These are phyloP conservation scores for Lophius americanus DNA, from an alignment of 2,797 vertebrate genomes.

Conservation along the genomic window DNA sequence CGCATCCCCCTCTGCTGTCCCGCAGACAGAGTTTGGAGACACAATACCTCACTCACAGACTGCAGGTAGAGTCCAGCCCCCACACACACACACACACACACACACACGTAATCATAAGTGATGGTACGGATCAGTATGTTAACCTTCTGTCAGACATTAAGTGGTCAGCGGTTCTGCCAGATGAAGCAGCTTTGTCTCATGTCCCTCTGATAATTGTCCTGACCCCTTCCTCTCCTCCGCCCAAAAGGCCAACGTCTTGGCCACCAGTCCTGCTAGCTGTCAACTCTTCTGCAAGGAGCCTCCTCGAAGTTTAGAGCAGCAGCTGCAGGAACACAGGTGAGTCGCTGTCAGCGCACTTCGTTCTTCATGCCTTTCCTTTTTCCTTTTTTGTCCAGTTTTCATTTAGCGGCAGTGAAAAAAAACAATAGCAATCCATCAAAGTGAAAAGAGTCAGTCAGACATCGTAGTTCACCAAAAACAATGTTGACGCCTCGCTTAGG, in stretches of 20 bases:
- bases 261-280: conserved; percentile 89
- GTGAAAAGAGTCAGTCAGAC: not conserved
- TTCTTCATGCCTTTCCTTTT: not conserved
- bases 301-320: conserved; percentile 95
- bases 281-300: conserved; percentile 94
- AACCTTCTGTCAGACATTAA: conserved; percentile 10
- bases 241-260: conserved; percentile 87
- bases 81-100: too few species aligned
- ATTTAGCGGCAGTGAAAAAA: not conserved
- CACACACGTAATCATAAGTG: too few species aligned
- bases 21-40: conserved; percentile 92
- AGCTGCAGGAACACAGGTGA: conserved; percentile 98
- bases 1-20: conserved; percentile 85
- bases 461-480: too few species aligned
- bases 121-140: too few species aligned
- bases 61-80: conserved; percentile 85
- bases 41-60: conserved; percentile 91
- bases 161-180: conserved; percentile 13
- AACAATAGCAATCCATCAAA: not conserved
- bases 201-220: conserved; percentile 33
- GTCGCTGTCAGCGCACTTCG: conserved; percentile 4
- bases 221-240: conserved; percentile 53
- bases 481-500: too few species aligned
- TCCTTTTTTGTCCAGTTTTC: not conserved
- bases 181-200: conserved; percentile 14